Evolutionary conservation across 2,797 vertebrate genomes (phyloP), one percentile per base, ranked within the genome.

Genomic region (Xerus rutilus): DNA sequence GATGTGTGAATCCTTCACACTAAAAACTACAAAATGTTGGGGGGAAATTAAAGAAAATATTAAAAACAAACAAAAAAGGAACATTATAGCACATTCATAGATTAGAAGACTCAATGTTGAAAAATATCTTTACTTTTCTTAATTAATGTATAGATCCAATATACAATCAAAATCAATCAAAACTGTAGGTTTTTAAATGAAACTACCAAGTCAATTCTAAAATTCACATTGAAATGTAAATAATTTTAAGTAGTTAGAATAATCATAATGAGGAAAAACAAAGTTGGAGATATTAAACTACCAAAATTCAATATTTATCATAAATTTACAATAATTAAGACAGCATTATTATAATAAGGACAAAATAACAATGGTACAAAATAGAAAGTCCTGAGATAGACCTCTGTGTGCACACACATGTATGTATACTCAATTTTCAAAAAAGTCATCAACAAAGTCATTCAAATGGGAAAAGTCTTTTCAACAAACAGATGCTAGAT

Each of bases 151-250:
- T 1, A 86, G 28, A 76, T 13, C 85, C n/a, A 52, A 17, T 78
- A 17, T 4, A 39, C 39, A 91, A 93, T 78, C 78, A 39, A 39
- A 39, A 39, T n/a, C 78, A 67, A 25, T 64, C 52, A 72, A 94
- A 87, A 65, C 69, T 35, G 43, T 72, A 49, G 72, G 6, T 88
- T 88, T 84, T 84, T 15, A 65, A 79, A 83, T 83, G 39, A 74
- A 91, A 92, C 13, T 79, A 70, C 43, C 20, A 84, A 88, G 30
- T 30, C 78, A 87, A 78, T 62, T 52, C 67, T 79, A 84, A 85
- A 88, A 85, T 47, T 10, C 35, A 49, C 54, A 52, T 59, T 39
- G 54, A 93, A 85, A 85, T 45, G 25, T 20, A 87, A 76, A 67
- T 10, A 2, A 65, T 85, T 73, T 85, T 78, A 39, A 85, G 91